Evolutionary conservation across 2,113 vertebrate genomes (phyloP), one percentile per base, ranked within the genome.

Genomic region (Gnathonemus longibarbis): DNA sequence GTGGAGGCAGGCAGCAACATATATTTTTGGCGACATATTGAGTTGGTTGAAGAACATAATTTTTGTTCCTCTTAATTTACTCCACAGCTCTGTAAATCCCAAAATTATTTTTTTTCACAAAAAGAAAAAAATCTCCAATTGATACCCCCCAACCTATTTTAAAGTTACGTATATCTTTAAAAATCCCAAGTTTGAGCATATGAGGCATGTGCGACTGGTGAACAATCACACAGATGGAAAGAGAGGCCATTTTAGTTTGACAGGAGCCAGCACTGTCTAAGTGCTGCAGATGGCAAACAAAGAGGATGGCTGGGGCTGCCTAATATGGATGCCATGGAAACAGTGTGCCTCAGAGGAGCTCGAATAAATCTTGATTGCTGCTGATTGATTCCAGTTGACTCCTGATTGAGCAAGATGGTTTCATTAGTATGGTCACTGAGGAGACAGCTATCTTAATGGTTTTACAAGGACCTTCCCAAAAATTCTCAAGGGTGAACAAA

Each of bases 331-430:
- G 83, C 91, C 88, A 89, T 90, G 90, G 92, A 93, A 91, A 94
- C 92, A 77, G 90, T 74, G 92, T 88, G 91, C 93, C 91, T 94
- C 93, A 90, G 90, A 93, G 94, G 93, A 91, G 88, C 92, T 91
- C 91, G 92, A 93, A 94, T 94, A 94, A 92, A 89, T 90, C 91
- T 91, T 96, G 95, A 95, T 96, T 95, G 94, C 91, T 90, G 90
- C 91, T 95, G 95, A 95, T 95, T 95, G 95, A 94, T 94, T 96
- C 95, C 94, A 92, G 94, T 94, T 94, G 93, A 94, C 92, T 94
- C 91, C 92, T 94, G 94, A 95, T 95, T 94, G 95, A 93, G 89
- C 93, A 90, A 92, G 91, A 94, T 90, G 88, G 93, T 88, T 90
- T 91, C 91, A 94, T 95, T 95, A 94, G 92, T 91, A 94, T 93